Percentiles rank a stretch among this genome's conserved stretches.
Conservation (phyloP, 2,888 invertebrate genomes). For the Drosophila colorata region DNA sequence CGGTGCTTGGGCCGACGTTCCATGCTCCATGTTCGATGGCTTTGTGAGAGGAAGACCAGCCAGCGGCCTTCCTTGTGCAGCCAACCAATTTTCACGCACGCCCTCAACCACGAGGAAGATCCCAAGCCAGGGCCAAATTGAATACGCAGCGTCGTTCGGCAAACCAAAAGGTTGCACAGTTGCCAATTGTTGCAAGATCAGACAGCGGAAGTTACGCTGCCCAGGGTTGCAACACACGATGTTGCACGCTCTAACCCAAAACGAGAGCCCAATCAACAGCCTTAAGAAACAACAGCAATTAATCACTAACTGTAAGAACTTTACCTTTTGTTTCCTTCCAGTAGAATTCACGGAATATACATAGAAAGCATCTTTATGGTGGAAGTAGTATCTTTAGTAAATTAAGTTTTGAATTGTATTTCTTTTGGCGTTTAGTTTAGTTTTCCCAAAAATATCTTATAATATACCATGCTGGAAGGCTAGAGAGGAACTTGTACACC, state of each 20-base stretch:
- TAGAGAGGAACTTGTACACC: no score
- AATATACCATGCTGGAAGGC: no score
- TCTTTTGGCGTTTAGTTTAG: no score
- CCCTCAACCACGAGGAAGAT: constrained; percentile 59
- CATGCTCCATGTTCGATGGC: constrained; percentile 10
- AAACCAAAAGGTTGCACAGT: constrained; percentile 33
- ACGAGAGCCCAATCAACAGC: constrained; percentile 24
- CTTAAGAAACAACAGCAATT: constrained; percentile 35
- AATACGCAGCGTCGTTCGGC: constrained; percentile 56
- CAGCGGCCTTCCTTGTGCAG: constrained; percentile 76
- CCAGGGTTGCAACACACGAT: constrained; percentile 31
- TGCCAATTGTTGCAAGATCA: constrained; percentile 20
- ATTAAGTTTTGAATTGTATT: no score
- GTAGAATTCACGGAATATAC: neutral
- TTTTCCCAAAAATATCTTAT: no score
- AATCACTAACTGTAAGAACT: constrained; percentile 39
- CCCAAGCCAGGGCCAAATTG: constrained; percentile 46
- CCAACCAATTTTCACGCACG: constrained; percentile 80
- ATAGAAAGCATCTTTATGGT: no score
- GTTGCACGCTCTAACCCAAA: constrained; percentile 1
- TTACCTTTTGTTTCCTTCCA: neutral
- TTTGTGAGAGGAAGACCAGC: constrained; percentile 62
- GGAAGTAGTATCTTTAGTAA: neutral
- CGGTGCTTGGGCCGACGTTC: constrained; percentile 3
- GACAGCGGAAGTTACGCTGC: constrained; percentile 46